A percentile compares a stretch with the other conserved stretches of the same genome.
Conservation (phyloP, 2,113 vertebrate species). For the Lycocorax pyrrhopterus region DNA sequence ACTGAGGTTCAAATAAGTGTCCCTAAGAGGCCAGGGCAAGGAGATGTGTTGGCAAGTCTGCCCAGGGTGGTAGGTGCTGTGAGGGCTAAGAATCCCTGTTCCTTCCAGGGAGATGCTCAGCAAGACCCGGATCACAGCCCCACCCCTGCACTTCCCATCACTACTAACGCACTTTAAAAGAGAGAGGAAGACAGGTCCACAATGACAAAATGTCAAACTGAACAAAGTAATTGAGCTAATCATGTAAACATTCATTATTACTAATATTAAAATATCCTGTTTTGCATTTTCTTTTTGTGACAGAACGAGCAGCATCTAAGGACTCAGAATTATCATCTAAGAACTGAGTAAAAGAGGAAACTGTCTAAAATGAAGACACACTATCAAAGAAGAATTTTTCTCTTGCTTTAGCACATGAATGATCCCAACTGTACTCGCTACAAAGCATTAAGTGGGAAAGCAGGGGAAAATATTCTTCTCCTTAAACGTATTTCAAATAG, state of each 20-base stretch:
- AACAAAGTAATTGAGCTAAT: conserved; percentile 62
- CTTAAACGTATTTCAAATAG: conserved; percentile 35
- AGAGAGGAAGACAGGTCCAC: conserved; percentile 61
- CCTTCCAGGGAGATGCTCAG: background rate
- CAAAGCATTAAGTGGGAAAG: conserved; percentile 35
- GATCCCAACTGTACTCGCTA: background rate
- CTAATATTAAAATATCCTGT: conserved; percentile 23
- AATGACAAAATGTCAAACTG: conserved; percentile 56
- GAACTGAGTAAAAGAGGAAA: background rate
- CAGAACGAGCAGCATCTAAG: conserved; percentile 30
- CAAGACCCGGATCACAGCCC: background rate
- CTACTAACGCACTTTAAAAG: conserved; percentile 36
- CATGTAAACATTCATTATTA: conserved; percentile 53
- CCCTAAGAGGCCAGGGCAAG: background rate
- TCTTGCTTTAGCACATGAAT: conserved; percentile 28
- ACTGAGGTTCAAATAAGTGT: background rate
- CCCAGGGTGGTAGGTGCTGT: rapidly evolving
- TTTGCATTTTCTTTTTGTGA: conserved; percentile 54
- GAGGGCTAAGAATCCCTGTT: background rate
- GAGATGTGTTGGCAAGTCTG: rapidly evolving
- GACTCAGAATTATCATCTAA: background rate
- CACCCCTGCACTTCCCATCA: conserved; percentile 61
- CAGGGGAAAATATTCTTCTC: conserved; percentile 28
- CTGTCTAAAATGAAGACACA: conserved; percentile 22
- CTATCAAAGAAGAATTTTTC: conserved; percentile 20